These are phyloP conservation scores for Callocephalon fimbriatum DNA, from an alignment of 2,113 vertebrate genomes.

Conservation along the genomic window DNA sequence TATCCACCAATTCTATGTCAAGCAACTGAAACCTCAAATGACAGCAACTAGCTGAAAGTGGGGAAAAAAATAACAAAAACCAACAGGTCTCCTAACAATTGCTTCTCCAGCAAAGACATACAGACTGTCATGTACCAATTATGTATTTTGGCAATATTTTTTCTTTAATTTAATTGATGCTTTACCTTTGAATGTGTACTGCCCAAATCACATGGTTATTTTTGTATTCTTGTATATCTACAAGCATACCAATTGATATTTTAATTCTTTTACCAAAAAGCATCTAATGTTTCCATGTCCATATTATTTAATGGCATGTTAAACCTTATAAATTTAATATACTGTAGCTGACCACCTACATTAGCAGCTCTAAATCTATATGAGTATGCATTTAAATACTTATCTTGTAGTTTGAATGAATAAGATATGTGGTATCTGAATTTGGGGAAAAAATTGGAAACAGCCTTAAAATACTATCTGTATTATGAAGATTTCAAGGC, in stretches of 20 bases:
- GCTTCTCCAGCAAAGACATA: not conserved
- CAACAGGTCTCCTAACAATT: not conserved
- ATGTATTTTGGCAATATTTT: not conserved
- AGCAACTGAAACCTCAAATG: slow-evolving; percentile 38
- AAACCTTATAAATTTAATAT: not conserved
- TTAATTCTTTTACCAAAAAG: not conserved
- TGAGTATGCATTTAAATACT: not conserved
- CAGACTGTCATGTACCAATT: not conserved
- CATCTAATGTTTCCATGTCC: not conserved
- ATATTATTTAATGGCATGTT: not conserved
- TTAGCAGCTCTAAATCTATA: not conserved
- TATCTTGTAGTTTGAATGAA: not conserved
- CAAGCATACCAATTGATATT: not conserved
- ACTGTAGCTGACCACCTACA: not conserved
- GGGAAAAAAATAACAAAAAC: not conserved
- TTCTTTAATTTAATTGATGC: not conserved
- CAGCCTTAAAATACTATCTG: not conserved
- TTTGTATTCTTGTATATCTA: not conserved
- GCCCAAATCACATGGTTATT: not conserved
- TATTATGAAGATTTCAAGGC: not conserved
- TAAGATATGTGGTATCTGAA: not conserved
- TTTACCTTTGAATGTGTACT: not conserved
- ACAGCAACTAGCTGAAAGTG: not conserved
- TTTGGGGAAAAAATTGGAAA: rapidly evolving
- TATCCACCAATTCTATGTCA: slow-evolving; percentile 36